Conservation (phyloP, 2,797 vertebrate species). For the Lutjanus campechanus region DNA sequence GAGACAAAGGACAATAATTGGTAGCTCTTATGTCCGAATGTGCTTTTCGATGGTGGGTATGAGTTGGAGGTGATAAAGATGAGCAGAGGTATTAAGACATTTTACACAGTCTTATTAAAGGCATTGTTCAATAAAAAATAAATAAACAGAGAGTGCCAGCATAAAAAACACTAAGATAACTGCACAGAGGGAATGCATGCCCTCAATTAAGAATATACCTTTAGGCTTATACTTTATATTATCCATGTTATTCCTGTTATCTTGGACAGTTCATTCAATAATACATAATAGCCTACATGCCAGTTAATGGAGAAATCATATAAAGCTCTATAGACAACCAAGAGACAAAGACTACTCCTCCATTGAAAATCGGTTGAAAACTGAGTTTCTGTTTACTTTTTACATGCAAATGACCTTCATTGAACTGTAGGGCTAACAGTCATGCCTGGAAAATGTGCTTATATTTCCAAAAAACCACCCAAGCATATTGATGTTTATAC, state of each 20-base stretch:
- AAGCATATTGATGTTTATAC: constrained; percentile 37
- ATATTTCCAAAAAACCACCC: constrained; percentile 40
- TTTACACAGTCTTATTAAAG: constrained; percentile 27
- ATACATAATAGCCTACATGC: not conserved
- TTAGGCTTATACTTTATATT: constrained; percentile 4
- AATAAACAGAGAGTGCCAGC: not conserved
- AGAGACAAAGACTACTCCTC: constrained; percentile 16
- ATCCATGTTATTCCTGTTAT: constrained; percentile 20
- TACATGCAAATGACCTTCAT: constrained; percentile 57
- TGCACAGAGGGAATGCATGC: not conserved
- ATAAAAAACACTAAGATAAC: not conserved
- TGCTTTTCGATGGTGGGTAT: constrained; percentile 28
- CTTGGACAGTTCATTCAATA: constrained; percentile 28
- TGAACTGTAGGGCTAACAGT: constrained; percentile 43
- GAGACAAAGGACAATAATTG: constrained; percentile 7
- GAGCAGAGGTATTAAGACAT: constrained; percentile 24
- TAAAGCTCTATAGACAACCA: constrained; percentile 14
- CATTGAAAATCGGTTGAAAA: constrained; percentile 28
- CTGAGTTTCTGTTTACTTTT: constrained; percentile 38
- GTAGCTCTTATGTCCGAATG: not conserved
- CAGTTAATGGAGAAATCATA: constrained; percentile 6
- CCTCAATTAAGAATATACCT: constrained; percentile 7
- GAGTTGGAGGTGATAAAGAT: constrained; percentile 19
- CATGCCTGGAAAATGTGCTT: constrained; percentile 40
- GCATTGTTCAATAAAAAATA: constrained; percentile 12